Conservation (phyloP, 2,888 invertebrate genomes). For the Microctonus aethiopoides region DNA sequence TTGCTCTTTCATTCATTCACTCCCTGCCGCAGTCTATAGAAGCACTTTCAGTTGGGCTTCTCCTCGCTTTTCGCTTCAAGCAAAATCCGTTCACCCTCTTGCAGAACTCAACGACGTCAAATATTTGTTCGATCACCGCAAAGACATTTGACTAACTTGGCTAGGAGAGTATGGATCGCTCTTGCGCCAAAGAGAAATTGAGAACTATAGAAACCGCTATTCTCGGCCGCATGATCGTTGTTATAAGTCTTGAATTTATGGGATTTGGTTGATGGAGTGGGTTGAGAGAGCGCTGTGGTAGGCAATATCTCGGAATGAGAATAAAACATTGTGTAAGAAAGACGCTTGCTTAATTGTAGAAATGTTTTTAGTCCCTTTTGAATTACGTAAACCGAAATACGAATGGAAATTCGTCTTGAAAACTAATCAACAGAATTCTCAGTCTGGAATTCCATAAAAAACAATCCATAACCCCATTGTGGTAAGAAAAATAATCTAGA, state of each 20-base stretch:
- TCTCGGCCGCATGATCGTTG: constrained; percentile 30
- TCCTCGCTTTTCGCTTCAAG: constrained; percentile 19
- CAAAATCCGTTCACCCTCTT: background rate
- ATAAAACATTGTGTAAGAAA: constrained; percentile 20
- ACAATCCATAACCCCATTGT: constrained; percentile 62
- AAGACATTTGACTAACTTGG: constrained; percentile 64
- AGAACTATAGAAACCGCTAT: constrained; percentile 26
- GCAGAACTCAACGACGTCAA: constrained; percentile 53
- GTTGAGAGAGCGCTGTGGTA: background rate
- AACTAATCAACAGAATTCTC: constrained; percentile 63
- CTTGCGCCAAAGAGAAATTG: constrained; percentile 20
- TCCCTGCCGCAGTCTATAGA: background rate
- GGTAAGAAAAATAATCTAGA: constrained; percentile 17
- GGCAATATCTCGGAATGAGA: constrained; percentile 13
- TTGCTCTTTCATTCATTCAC: background rate
- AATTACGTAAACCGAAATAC: constrained; percentile 59
- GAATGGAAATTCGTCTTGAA: constrained; percentile 56
- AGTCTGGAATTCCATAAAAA: constrained; percentile 64
- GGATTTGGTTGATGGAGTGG: constrained; percentile 30
- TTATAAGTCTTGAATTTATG: constrained; percentile 46
- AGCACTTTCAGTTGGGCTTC: constrained; percentile 2
- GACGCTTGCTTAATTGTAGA: constrained; percentile 39
- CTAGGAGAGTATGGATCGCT: constrained; percentile 52
- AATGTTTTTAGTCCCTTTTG: constrained; percentile 63
- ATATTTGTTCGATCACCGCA: constrained; percentile 67